phyloP scores from a whole-genome alignment of 2,797 vertebrate species.

The Leptatherina wallacei region DNA sequence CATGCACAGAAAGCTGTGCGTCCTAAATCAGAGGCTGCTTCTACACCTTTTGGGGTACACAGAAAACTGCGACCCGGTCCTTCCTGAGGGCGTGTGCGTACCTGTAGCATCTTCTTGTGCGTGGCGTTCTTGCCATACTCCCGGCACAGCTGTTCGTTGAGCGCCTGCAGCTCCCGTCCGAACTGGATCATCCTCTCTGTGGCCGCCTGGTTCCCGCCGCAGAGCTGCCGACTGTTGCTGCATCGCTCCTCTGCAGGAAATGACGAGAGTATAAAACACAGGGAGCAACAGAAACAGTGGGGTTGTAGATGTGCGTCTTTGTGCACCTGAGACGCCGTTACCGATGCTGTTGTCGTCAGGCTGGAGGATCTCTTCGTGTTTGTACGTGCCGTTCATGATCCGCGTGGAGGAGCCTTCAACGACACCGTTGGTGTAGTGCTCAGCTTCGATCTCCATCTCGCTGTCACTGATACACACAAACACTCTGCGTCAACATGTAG shows the following conservation, averaged over 20 bases:
- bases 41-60: too few species aligned
- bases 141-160: slow-evolving; percentile 93
- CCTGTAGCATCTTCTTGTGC: slow-evolving; percentile 98
- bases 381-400: slow-evolving; percentile 97
- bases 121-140: slow-evolving; percentile 93
- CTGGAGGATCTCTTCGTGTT: slow-evolving; percentile 94
- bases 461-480: slow-evolving; percentile 86
- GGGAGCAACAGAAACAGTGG: too few species aligned
- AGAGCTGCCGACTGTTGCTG: slow-evolving; percentile 90
- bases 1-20: too few species aligned
- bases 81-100: slow-evolving; percentile 43
- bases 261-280: too few species aligned
- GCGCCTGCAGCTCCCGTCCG: slow-evolving; percentile 93
- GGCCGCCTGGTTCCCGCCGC: slow-evolving; percentile 94
- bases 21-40: too few species aligned
- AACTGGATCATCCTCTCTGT: slow-evolving; percentile 98
- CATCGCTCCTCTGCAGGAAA: slow-evolving; percentile 86
- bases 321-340: slow-evolving; percentile 82
- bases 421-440: slow-evolving; percentile 95
- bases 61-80: too few species aligned
- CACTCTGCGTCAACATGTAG: background rate
- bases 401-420: slow-evolving; percentile 89
- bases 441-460: slow-evolving; percentile 97
- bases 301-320: background rate
- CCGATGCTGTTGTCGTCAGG: slow-evolving; percentile 94